These are phyloP conservation scores for Exephanes ischioxanthus DNA, from an alignment of 2,888 invertebrate genomes.

Conservation along the genomic window DNA sequence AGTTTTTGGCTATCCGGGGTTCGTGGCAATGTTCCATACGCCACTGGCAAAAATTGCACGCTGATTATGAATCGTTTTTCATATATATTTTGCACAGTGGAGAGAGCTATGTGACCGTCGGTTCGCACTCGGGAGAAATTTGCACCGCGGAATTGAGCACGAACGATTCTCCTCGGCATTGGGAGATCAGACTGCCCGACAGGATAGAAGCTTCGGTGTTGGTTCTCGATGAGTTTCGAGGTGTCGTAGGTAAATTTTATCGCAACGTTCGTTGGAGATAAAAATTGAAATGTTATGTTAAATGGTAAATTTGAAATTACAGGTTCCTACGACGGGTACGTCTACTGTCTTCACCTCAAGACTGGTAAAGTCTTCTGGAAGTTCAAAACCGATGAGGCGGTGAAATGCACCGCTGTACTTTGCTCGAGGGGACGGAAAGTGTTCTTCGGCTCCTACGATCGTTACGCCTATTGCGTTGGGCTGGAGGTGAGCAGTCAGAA, in stretches of 20 bases:
- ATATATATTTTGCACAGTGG: conserved; percentile 69
- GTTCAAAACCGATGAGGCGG: conserved; percentile 87
- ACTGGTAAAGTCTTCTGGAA: conserved; percentile 88
- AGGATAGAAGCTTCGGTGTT: conserved; percentile 90
- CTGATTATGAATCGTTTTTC: not conserved
- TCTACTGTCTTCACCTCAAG: conserved; percentile 88
- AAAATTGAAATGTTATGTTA: conserved; percentile 54
- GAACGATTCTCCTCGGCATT: conserved; percentile 86
- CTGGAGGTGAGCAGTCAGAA: conserved; percentile 84
- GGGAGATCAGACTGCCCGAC: conserved; percentile 87
- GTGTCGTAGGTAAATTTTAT: conserved; percentile 88
- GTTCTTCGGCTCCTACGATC: conserved; percentile 91
- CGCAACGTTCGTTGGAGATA: not conserved
- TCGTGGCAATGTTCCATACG: conserved; percentile 85
- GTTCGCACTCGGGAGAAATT: conserved; percentile 92
- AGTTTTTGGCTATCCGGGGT: conserved; percentile 85
- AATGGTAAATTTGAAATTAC: conserved; percentile 11
- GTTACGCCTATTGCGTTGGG: conserved; percentile 87
- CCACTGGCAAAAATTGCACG: conserved; percentile 12
- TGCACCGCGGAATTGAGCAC: conserved; percentile 87
- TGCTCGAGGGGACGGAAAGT: conserved; percentile 84
- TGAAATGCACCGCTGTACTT: conserved; percentile 88
- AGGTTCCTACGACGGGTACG: conserved; percentile 90
- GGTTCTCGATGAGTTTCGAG: conserved; percentile 84
- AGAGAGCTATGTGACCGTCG: conserved; percentile 86